Conservation (phyloP, 2,888 invertebrate genomes). For the Amblyjoppa proteus region DNA sequence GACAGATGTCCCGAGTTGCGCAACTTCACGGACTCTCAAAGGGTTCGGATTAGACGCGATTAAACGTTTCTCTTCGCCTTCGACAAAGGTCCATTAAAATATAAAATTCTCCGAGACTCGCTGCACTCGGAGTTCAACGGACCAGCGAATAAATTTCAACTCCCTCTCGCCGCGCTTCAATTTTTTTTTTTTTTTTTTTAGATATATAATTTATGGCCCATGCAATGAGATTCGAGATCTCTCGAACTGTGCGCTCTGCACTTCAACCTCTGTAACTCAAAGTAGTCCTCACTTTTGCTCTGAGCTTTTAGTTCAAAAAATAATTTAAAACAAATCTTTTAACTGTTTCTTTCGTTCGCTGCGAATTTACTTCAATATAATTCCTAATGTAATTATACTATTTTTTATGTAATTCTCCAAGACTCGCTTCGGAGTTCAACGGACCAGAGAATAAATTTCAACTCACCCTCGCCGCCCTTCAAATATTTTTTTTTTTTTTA, state of each 20-base stretch:
- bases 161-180: background rate
- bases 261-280: background rate
- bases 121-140: background rate
- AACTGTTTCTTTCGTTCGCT: too few species aligned
- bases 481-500: background rate
- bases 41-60: slow-evolving; percentile 31
- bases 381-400: too few species aligned
- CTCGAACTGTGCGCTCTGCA: background rate
- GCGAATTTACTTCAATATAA: too few species aligned
- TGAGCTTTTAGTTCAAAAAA: too few species aligned
- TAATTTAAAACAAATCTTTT: too few species aligned
- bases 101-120: slow-evolving; percentile 2
- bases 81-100: slow-evolving; percentile 28
- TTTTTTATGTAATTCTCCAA: background rate
- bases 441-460: background rate
- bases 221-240: background rate
- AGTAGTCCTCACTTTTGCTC: too few species aligned
- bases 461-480: background rate
- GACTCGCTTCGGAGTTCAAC: background rate
- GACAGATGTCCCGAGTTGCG: slow-evolving; percentile 20
- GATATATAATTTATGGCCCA: background rate
- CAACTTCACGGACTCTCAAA: slow-evolving; percentile 26
- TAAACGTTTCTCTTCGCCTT: slow-evolving; percentile 20
- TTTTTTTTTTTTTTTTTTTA: background rate
- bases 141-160: background rate